Conservation (phyloP, 2,113 vertebrate species). For the Antigone vipio region DNA sequence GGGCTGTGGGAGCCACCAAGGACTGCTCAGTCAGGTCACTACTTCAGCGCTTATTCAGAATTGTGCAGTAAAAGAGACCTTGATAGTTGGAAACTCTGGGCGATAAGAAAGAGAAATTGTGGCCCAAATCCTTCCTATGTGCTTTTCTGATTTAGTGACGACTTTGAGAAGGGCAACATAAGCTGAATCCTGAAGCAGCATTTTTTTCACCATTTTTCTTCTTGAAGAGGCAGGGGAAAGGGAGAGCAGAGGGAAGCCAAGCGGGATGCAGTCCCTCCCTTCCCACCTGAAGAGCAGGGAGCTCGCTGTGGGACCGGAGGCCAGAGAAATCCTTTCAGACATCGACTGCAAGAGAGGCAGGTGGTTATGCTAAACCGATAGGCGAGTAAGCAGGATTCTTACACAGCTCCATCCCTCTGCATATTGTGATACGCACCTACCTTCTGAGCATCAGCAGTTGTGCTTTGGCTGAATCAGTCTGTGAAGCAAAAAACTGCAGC, state of each 20-base stretch:
- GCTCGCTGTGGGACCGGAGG: neutral
- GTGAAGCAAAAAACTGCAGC: neutral
- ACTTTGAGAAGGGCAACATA: neutral
- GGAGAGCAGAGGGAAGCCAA: neutral
- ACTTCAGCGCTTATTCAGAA: rapidly evolving
- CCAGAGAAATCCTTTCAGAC: neutral
- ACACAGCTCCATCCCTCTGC: neutral
- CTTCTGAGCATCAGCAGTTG: neutral
- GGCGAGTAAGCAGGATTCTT: neutral
- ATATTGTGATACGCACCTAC: neutral
- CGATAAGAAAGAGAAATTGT: neutral
- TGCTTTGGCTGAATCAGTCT: neutral
- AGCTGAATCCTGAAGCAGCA: neutral
- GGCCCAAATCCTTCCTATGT: neutral
- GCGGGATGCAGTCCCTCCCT: neutral
- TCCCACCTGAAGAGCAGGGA: neutral
- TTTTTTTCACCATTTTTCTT: neutral
- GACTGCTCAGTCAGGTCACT: neutral
- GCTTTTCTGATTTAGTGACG: neutral
- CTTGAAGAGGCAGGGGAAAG: neutral
- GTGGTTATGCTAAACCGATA: neutral
- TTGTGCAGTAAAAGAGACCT: neutral
- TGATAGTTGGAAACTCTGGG: neutral
- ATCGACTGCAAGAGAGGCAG: neutral
- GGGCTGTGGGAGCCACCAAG: neutral